Percentiles rank a stretch among this genome's conserved stretches.
These are phyloP conservation scores for Zaprionus ornatus DNA, from an alignment of 1,140 invertebrate species.

Conservation along the genomic window DNA sequence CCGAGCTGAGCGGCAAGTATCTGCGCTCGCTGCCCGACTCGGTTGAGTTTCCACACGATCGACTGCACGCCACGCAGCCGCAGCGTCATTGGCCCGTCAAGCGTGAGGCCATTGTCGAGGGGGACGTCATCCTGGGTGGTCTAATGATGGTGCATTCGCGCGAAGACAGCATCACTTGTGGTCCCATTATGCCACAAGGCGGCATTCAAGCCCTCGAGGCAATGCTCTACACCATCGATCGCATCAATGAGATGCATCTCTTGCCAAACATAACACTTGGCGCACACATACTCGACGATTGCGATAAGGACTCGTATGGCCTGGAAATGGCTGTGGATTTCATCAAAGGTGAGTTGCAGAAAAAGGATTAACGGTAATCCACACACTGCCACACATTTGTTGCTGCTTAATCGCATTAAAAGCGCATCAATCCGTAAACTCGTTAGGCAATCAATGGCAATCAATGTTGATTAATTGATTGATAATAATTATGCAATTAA, in stretches of 20 bases:
- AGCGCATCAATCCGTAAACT: not conserved
- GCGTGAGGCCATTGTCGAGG: constrained; percentile 92
- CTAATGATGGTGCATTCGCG: constrained; percentile 97
- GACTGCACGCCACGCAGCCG: constrained; percentile 47
- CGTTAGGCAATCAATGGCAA: not conserved
- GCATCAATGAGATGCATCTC: constrained; percentile 87
- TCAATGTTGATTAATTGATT: not conserved
- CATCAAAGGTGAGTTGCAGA: constrained; percentile 91
- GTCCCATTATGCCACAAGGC: constrained; percentile 95
- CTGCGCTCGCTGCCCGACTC: constrained; percentile 76
- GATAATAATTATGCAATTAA: not conserved
- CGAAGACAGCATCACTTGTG: constrained; percentile 91
- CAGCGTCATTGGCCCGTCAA: constrained; percentile 91
- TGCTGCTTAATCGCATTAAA: not conserved
- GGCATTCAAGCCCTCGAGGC: constrained; percentile 93
- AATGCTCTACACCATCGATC: constrained; percentile 94
- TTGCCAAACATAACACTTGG: constrained; percentile 90
- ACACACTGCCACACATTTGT: too few relatives aligned
- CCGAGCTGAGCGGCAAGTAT: constrained; percentile 63
- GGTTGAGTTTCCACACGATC: constrained; percentile 62
- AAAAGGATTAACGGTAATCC: not conserved
- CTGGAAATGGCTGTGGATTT: constrained; percentile 96
- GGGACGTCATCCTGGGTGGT: constrained; percentile 93
- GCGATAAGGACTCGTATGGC: constrained; percentile 96
- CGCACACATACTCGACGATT: constrained; percentile 94